Evolutionary conservation across 2,888 invertebrate genomes (phyloP).

Genomic region (Eucriotettix oculatus): DNA sequence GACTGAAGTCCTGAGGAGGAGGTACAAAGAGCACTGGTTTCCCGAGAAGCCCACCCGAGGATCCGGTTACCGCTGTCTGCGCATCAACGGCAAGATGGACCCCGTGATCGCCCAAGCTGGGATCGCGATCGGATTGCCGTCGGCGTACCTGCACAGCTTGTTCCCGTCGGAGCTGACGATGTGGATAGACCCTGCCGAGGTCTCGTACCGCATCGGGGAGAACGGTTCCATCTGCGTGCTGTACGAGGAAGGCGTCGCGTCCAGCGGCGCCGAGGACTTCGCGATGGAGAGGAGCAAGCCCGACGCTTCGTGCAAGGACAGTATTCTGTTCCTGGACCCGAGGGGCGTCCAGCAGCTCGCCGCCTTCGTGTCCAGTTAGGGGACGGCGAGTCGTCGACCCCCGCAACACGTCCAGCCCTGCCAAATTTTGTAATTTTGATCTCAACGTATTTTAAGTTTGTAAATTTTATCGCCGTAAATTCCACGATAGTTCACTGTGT

Average conservation of each 20-base stretch:
- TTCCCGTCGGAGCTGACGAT: slow-evolving; percentile 55
- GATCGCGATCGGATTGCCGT: slow-evolving; percentile 40
- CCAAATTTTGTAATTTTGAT: background rate
- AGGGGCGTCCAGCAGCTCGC: slow-evolving; percentile 14
- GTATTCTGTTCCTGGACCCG: slow-evolving; percentile 15
- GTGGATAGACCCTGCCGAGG: slow-evolving; percentile 62
- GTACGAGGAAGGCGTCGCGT: slow-evolving; percentile 22
- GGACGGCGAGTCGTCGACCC: background rate
- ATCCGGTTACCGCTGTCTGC: slow-evolving; percentile 52
- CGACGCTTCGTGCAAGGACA: slow-evolving; percentile 14
- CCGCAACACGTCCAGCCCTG: background rate
- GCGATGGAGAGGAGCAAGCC: background rate
- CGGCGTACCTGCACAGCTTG: slow-evolving; percentile 34
- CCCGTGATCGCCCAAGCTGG: slow-evolving; percentile 48
- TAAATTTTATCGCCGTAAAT: too few relatives aligned
- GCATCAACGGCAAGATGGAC: slow-evolving; percentile 55
- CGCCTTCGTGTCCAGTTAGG: slow-evolving; percentile 17
- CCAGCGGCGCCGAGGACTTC: background rate
- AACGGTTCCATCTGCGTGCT: slow-evolving; percentile 44
- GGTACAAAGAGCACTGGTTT: slow-evolving; percentile 55
- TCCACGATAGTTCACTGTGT: too few relatives aligned
- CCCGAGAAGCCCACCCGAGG: slow-evolving; percentile 53
- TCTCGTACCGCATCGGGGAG: slow-evolving; percentile 46
- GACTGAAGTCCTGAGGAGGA: slow-evolving; percentile 26
- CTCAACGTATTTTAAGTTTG: background rate